Conservation (phyloP, 2,888 invertebrate species). For the Steinernema carpocapsae region DNA sequence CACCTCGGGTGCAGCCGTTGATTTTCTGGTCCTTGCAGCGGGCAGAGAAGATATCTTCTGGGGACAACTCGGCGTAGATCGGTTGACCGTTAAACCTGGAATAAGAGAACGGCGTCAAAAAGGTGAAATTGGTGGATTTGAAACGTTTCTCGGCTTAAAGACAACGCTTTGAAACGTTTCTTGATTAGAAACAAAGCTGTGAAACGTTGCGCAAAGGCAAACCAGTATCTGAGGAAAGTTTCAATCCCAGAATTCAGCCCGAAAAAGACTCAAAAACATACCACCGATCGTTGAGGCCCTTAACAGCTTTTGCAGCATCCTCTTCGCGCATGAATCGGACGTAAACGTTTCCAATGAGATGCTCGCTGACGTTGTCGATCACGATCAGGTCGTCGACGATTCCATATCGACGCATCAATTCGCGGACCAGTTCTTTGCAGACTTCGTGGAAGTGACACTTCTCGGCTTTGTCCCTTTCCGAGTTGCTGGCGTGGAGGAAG, state of each 20-base stretch:
- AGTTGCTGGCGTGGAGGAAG: slow-evolving; percentile 80
- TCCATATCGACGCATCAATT: slow-evolving; percentile 80
- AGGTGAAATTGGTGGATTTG: not conserved
- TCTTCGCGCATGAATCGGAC: slow-evolving; percentile 92
- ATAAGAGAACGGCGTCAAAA: not conserved
- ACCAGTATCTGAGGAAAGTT: too few relatives aligned
- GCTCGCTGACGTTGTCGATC: slow-evolving; percentile 84
- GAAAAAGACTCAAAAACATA: too few relatives aligned
- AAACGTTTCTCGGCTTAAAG: not conserved
- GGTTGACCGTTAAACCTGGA: slow-evolving; percentile 74
- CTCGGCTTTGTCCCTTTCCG: slow-evolving; percentile 74
- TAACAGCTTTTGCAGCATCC: slow-evolving; percentile 95
- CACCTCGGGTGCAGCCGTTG: not conserved
- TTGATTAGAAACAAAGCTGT: not conserved
- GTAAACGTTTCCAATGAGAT: slow-evolving; percentile 95
- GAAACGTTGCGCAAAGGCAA: too few relatives aligned
- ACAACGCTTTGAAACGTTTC: too few relatives aligned
- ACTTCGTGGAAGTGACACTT: slow-evolving; percentile 99
- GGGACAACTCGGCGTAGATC: slow-evolving; percentile 95
- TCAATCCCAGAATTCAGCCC: too few relatives aligned
- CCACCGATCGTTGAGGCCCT: slow-evolving; percentile 96
- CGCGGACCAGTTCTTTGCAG: slow-evolving; percentile 97
- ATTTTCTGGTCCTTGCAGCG: not conserved
- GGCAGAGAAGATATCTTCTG: slow-evolving; percentile 69
- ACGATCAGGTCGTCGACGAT: slow-evolving; percentile 99